Conservation (phyloP, 1,140 invertebrate species). For the Medauroidea extradentata region DNA sequence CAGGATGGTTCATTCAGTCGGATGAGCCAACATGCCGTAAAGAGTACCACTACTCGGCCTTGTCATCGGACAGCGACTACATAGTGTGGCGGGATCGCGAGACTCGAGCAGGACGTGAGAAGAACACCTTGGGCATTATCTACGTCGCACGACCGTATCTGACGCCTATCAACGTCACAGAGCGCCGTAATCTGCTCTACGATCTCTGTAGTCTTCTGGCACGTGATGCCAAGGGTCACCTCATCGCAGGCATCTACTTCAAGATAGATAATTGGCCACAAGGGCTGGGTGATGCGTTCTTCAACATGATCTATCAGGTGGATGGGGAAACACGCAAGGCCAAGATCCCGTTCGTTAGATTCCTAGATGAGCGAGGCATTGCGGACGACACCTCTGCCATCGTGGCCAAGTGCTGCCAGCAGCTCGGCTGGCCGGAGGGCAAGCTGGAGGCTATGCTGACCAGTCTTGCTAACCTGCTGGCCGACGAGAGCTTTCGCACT, state of each 20-base stretch:
- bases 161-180: slow-evolving; percentile 77
- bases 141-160: slow-evolving; percentile 73
- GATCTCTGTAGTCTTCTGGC: slow-evolving; percentile 77
- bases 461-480: slow-evolving; percentile 60
- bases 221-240: slow-evolving; percentile 71
- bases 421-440: slow-evolving; percentile 59
- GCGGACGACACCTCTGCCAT: slow-evolving; percentile 46
- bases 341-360: slow-evolving; percentile 65
- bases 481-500: slow-evolving; percentile 64
- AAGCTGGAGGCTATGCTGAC: slow-evolving; percentile 58
- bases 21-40: slow-evolving; percentile 67
- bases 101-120: slow-evolving; percentile 51
- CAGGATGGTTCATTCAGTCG: slow-evolving; percentile 77
- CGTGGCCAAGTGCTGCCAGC: slow-evolving; percentile 58
- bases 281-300: slow-evolving; percentile 41
- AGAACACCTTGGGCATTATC: slow-evolving; percentile 57
- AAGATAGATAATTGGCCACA: slow-evolving; percentile 55
- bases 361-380: too few relatives aligned
- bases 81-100: slow-evolving; percentile 76
- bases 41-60: slow-evolving; percentile 70
- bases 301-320: slow-evolving; percentile 75
- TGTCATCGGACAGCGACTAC: slow-evolving; percentile 59
- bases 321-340: slow-evolving; percentile 56
- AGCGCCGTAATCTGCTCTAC: slow-evolving; percentile 83
- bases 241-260: slow-evolving; percentile 81